Percentiles rank a stretch among this genome's conserved stretches.
These are phyloP conservation scores for Beaufortia kweichowensis DNA, from an alignment of 2,113 vertebrate genomes.

Conservation along the genomic window DNA sequence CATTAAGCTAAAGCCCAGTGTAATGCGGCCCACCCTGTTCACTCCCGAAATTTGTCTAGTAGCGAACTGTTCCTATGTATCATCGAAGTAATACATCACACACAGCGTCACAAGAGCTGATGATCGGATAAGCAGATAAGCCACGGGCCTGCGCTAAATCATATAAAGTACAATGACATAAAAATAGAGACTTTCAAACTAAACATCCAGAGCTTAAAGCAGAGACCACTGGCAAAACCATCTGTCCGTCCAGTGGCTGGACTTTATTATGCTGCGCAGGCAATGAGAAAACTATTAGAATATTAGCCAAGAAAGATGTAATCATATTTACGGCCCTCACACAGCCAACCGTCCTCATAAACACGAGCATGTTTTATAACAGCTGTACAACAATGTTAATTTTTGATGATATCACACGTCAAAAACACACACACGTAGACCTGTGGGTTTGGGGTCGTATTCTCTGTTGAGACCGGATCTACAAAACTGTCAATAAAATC, in stretches of 20 bases:
- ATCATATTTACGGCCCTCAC: slow-evolving; percentile 46
- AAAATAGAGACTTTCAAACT: neutral
- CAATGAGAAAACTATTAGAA: slow-evolving; percentile 32
- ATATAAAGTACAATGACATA: slow-evolving; percentile 6
- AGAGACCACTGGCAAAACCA: neutral
- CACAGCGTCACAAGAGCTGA: neutral
- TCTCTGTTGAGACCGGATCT: slow-evolving; percentile 11
- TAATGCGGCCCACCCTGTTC: neutral
- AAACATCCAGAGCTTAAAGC: neutral
- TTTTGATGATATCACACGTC: slow-evolving; percentile 22
- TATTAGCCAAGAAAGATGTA: slow-evolving; percentile 45
- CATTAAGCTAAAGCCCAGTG: neutral
- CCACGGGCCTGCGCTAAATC: slow-evolving; percentile 12
- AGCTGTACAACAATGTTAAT: slow-evolving; percentile 39
- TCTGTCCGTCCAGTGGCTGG: neutral
- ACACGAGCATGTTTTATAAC: slow-evolving; percentile 49
- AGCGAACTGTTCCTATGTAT: slow-evolving; percentile 22
- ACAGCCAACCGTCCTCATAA: slow-evolving; percentile 32
- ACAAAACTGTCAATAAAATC: slow-evolving; percentile 42
- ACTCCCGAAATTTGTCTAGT: neutral
- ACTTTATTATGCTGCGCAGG: neutral
- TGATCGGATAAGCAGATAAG: slow-evolving; percentile 35
- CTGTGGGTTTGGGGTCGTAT: neutral
- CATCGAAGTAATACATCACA: slow-evolving; percentile 16
- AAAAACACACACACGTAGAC: slow-evolving; percentile 32